Base-by-base conservation (phyloP, 1,140 invertebrate species). In the Euglossa dilemma region DNA sequence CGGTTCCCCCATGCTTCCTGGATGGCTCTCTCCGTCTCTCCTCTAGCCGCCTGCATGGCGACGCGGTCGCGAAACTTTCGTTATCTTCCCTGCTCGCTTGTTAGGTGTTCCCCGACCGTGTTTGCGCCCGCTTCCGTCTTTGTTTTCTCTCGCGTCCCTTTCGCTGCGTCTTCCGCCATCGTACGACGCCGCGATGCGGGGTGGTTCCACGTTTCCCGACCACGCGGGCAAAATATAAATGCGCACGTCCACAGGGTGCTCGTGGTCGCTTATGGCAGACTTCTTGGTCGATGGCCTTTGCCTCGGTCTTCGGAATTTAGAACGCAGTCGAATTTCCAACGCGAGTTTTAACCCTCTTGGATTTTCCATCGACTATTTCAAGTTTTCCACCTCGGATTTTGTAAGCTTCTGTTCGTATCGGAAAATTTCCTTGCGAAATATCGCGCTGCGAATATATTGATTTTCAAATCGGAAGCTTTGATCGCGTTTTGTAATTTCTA, bases 41-140 rank as follows among this genome's bases (percentile, higher is more conserved):
- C 52, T 28, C 18, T 25, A 20, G 52, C 25, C 76, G 66, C 28
- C 76, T 69, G 50, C 61, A 69, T 59, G 75, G 52, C 85, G 70
- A 75, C 72, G 57, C 36, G 80, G 56, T 25, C 75, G 36, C 54
- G 43, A 85, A 85, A 85, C 69, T 83, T 87, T 83, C 36, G 56
- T 18, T 36, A 64, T 78, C 71, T 82, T 78, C 43, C 59, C 73
- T 63, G 61, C 70, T 72, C 23, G 61, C 16, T 74, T 59, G 54
- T 74, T 57, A 16, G 71, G 4, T 20, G 63, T 11, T 45, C 20
- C 14, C 20, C 14, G 14, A n/a, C 18, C 45, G 66, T 69, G 25
- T 71, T 23, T 28, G 20, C 50, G 50, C 66, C 67, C n/a, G 57
- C 16, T 54, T 59, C 28, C 36, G 43, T 72, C 59, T 50, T 56